Evolutionary conservation across 2,797 vertebrate genomes (phyloP), one percentile per base, ranked within the genome.

Genomic region (Limnodromus scolopaceus): DNA sequence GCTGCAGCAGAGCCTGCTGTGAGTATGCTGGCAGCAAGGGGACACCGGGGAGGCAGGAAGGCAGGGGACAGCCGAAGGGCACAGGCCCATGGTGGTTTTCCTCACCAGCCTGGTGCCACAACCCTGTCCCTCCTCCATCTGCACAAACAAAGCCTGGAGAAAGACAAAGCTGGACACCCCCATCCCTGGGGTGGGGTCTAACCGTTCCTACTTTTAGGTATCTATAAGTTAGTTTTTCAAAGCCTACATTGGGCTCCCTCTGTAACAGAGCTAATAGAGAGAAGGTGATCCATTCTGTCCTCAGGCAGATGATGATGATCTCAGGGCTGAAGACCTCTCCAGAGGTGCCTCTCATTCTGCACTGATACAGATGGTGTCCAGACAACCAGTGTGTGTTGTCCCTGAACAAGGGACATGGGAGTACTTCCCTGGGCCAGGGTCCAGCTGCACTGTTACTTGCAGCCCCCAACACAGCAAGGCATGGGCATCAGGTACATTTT

Each of bases 341-440:
- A 1, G 43, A 80, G 46, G 12, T 78, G 12, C 13, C 34, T 74
- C 34, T 41, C 13, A 1, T 57, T 70, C 58, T 38, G 7, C 60
- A 55, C 25, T 14, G 16, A 38, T 8, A 83, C 13, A 65, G n/a
- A n/a, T 0, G 0, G 8, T 65, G 14, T 22, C 32, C 41, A 58
- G 39, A 36, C 11, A 51, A 57, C 24, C 15, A 34, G 17, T 11
- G n/a, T 36, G 54, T 72, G 49, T 30, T 57, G 45, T 45, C 45
- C 30, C 45, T 80, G 72, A 61, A 60, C 23, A 60, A 58, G 30
- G 27, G 17, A 53, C 10, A 10, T 12, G 8, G 36, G 24, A 69
- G 27, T 19, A 69, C 18, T 51, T 64, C 49, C 34, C 41, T 1
- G 5, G n/a, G 25, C 25, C 49, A 53, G 38, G 32, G 49, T 22